phyloP scores from a whole-genome alignment of 2,888 invertebrate species.

The Mechanitis messenoides region DNA sequence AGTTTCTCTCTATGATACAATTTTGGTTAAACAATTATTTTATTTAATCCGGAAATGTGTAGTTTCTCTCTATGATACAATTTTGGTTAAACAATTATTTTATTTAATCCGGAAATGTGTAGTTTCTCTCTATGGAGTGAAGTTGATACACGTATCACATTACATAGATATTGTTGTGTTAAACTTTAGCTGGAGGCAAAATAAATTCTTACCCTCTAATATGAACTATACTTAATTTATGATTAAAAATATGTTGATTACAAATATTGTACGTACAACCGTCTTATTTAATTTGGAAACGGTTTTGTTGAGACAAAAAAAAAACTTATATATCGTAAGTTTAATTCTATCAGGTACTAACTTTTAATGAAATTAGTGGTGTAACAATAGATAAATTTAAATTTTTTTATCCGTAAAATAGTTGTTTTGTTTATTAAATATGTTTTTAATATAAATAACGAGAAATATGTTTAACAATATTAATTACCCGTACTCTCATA shows the following conservation, averaged over 20 bases:
- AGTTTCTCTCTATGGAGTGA: conserved; percentile 11
- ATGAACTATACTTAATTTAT: too few species aligned
- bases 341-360: too few species aligned
- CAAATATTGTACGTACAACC: background rate
- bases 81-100: background rate
- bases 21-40: background rate
- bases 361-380: too few species aligned
- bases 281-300: too few species aligned
- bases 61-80: background rate
- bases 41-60: conserved; percentile 5
- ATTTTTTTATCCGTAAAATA: too few species aligned
- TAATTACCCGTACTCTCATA: background rate
- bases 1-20: conserved; percentile 6
- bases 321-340: too few species aligned
- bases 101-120: conserved; percentile 5
- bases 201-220: conserved; percentile 19
- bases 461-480: background rate
- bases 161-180: conserved; percentile 27
- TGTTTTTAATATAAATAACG: too few species aligned
- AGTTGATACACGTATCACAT: conserved; percentile 24
- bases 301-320: too few species aligned
- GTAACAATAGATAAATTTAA: too few species aligned
- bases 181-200: conserved; percentile 24
- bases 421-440: too few species aligned
- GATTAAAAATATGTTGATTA: background rate